Evolutionary conservation across 2,888 invertebrate species (phyloP).

Genomic region (Zelleria hepariella): DNA sequence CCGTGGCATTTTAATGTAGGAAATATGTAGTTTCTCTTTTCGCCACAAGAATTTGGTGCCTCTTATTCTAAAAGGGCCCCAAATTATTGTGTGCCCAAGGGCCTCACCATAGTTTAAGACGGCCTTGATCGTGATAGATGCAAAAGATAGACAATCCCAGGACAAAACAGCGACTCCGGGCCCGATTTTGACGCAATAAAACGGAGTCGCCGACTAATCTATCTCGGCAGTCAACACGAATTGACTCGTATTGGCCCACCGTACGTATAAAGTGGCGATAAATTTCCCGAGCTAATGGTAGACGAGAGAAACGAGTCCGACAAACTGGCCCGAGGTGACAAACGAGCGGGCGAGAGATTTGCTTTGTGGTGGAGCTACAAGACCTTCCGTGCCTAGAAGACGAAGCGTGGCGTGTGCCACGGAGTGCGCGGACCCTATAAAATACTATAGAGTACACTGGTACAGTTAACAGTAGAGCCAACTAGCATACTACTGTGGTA

Average conservation of each 20-base stretch:
- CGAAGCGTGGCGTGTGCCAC: too few species aligned
- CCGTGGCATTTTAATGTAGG: too few species aligned
- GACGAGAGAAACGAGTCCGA: slow-evolving; percentile 21
- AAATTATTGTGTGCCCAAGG: too few species aligned
- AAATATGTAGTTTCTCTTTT: too few species aligned
- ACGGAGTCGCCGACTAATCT: neutral
- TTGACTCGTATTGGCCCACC: slow-evolving; percentile 16
- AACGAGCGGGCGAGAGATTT: slow-evolving; percentile 26
- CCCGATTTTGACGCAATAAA: neutral
- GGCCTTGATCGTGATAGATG: too few species aligned
- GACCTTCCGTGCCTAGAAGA: neutral
- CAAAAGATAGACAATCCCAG: too few species aligned
- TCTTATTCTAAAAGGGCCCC: too few species aligned
- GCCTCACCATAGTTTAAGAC: too few species aligned
- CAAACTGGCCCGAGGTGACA: slow-evolving; percentile 27
- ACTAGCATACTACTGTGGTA: too few species aligned
- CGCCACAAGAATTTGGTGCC: too few species aligned
- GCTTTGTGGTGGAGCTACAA: slow-evolving; percentile 15
- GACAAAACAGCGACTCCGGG: neutral
- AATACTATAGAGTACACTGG: neutral
- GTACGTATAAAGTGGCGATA: slow-evolving; percentile 25
- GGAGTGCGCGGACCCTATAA: too few species aligned
- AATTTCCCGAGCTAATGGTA: slow-evolving; percentile 27
- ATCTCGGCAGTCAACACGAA: slow-evolving; percentile 2
- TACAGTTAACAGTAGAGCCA: neutral